Evolutionary conservation across 1,140 invertebrate species (phyloP).

Genomic region (Macrobrachium rosenbergii): DNA sequence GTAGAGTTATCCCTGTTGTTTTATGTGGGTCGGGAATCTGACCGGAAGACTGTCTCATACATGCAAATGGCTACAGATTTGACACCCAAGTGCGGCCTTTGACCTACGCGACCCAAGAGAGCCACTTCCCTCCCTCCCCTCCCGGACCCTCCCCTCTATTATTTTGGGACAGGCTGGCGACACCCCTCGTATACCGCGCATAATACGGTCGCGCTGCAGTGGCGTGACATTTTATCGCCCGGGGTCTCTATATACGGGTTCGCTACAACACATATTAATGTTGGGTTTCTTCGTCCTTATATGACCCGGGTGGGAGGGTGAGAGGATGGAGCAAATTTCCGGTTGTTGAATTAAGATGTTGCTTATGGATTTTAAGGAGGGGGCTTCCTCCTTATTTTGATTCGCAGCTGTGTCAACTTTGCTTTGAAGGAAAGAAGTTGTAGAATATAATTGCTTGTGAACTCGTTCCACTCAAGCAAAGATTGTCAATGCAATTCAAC

Average conservation of each 20-base stretch:
- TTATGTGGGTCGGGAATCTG: constrained; percentile 24
- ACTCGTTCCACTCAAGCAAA: not conserved
- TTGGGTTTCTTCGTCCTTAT: too few relatives aligned
- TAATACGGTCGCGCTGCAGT: not conserved
- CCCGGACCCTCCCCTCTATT: not conserved
- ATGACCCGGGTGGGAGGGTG: not conserved
- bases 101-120: constrained; percentile 2
- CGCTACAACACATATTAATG: too few relatives aligned
- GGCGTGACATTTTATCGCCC: not conserved
- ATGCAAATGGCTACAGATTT: constrained; percentile 21
- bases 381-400: too few relatives aligned
- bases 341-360: not conserved
- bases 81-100: constrained; percentile 14
- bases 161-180: constrained; percentile 6
- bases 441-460: too few relatives aligned
- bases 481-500: too few relatives aligned
- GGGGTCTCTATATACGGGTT: not conserved
- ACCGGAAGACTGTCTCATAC: constrained; percentile 18
- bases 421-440: too few relatives aligned
- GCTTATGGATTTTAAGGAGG: too few relatives aligned
- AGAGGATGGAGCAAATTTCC: not conserved
- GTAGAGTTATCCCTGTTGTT: constrained; percentile 25
- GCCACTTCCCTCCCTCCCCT: not conserved
- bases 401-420: too few relatives aligned
- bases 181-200: constrained; percentile 9